Evolutionary conservation across 1,140 invertebrate genomes (phyloP).

Genomic region (Panulirus ornatus): DNA sequence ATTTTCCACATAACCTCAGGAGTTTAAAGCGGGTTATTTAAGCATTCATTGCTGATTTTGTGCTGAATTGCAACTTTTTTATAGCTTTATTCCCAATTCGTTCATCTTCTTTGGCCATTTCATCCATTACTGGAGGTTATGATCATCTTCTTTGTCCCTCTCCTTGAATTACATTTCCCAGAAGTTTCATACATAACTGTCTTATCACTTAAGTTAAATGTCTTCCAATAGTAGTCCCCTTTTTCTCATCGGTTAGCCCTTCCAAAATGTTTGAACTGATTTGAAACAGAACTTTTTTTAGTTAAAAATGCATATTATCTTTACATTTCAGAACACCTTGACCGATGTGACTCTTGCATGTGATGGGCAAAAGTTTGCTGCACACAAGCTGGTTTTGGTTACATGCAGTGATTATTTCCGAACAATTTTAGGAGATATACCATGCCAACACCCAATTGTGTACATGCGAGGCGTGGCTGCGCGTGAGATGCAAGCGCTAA

Average conservation of each 20-base stretch:
- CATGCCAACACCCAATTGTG: slow-evolving; percentile 93
- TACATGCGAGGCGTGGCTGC: slow-evolving; percentile 93
- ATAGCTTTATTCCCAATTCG: too few relatives aligned
- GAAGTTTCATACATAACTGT: not conserved
- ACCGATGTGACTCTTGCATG: slow-evolving; percentile 92
- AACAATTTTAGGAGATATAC: slow-evolving; percentile 92
- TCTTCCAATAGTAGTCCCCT: not conserved
- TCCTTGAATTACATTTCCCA: too few relatives aligned
- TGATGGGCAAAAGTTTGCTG: slow-evolving; percentile 93
- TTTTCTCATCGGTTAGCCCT: not conserved
- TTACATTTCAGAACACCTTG: slow-evolving; percentile 71
- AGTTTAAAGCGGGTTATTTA: too few relatives aligned
- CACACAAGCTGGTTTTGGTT: slow-evolving; percentile 94
- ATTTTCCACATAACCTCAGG: too few relatives aligned
- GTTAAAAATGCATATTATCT: not conserved
- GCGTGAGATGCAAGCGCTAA: slow-evolving; percentile 90
- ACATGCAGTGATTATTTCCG: slow-evolving; percentile 96
- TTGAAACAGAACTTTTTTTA: not conserved
- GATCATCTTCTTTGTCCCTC: too few relatives aligned
- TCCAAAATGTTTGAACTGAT: not conserved
- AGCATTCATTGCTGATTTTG: too few relatives aligned
- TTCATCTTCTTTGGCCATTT: too few relatives aligned
- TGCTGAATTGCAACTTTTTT: too few relatives aligned
- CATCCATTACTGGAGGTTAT: too few relatives aligned
- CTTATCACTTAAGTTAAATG: not conserved